Evolutionary conservation across 1,140 invertebrate genomes (phyloP).

Genomic region (Drosophila virilis): DNA sequence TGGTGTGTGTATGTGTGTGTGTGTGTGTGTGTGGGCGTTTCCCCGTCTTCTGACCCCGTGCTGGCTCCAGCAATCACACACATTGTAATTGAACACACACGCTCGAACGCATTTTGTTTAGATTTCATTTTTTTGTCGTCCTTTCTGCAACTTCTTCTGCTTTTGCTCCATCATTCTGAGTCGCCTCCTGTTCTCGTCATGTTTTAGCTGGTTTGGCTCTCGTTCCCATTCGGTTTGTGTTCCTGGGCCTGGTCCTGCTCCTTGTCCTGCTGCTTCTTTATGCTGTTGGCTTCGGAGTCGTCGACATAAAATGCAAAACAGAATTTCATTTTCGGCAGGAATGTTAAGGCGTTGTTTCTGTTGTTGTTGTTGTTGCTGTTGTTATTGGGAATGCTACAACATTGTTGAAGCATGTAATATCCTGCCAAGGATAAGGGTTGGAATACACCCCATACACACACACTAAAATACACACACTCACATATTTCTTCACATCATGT

Average conservation of each 20-base stretch:
- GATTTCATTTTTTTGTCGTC: constrained; percentile 70
- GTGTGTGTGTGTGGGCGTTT: constrained; percentile 43
- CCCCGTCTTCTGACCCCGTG: constrained; percentile 29
- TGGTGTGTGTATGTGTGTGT: not conserved
- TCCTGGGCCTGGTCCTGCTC: constrained; percentile 24
- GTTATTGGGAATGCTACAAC: constrained; percentile 82
- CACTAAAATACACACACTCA: constrained; percentile 23
- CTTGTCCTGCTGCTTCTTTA: constrained; percentile 47
- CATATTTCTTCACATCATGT: constrained; percentile 49
- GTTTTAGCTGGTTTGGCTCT: constrained; percentile 28
- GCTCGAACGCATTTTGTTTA: constrained; percentile 83
- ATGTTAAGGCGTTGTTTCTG: constrained; percentile 55
- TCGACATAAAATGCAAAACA: constrained; percentile 83
- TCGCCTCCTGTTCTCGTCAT: constrained; percentile 40
- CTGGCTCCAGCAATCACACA: constrained; percentile 76
- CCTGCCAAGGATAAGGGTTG: constrained; percentile 82
- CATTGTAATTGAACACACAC: constrained; percentile 84
- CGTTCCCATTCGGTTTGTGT: constrained; percentile 22
- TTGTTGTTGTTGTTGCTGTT: constrained; percentile 46
- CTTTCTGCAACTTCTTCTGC: constrained; percentile 24
- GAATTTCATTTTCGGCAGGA: constrained; percentile 83
- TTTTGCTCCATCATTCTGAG: constrained; percentile 34
- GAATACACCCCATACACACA: constrained; percentile 55
- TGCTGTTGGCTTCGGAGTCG: constrained; percentile 78
- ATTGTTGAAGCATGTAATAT: constrained; percentile 83